Evolutionary conservation across 1,140 invertebrate genomes (phyloP).

Genomic region (Ceratoteleas bidentatus): DNA sequence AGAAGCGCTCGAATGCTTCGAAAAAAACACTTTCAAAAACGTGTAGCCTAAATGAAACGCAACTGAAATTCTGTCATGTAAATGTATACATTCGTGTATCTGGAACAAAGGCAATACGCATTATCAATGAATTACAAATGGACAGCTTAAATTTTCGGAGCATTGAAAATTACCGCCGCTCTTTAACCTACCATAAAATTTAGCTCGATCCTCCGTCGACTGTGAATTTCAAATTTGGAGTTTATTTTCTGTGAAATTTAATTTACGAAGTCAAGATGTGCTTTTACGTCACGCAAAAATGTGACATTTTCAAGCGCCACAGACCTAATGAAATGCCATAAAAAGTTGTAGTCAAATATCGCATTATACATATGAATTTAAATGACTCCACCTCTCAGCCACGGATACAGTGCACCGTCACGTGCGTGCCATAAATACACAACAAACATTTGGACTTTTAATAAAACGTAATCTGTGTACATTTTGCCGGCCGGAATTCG

Average conservation of each 20-base stretch:
- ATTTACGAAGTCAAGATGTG: neutral
- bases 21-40: constrained; percentile 1
- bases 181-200: neutral
- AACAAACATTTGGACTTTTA: constrained; percentile 33
- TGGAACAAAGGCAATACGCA: constrained; percentile 4
- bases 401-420: constrained; percentile 21
- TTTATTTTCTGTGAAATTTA: neutral
- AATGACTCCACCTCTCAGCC: constrained; percentile 2
- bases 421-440: constrained; percentile 16
- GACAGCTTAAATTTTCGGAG: constrained; percentile 4
- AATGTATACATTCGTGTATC: constrained; percentile 16
- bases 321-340: neutral
- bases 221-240: neutral
- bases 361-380: constrained; percentile 20
- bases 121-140: constrained; percentile 8
- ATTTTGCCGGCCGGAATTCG: constrained; percentile 10
- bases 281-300: constrained; percentile 9
- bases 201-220: neutral
- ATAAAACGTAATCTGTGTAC: constrained; percentile 27
- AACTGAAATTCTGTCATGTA: neutral
- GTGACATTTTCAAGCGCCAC: constrained; percentile 4
- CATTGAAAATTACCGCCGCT: neutral
- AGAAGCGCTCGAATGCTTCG: neutral
- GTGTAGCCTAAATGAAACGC: constrained; percentile 2
- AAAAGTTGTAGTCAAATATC: constrained; percentile 14